These are phyloP conservation scores for Mastigias papua DNA, from an alignment of 30 jellyfish, hydroid and myxozoan genomes.

Conservation along the genomic window DNA sequence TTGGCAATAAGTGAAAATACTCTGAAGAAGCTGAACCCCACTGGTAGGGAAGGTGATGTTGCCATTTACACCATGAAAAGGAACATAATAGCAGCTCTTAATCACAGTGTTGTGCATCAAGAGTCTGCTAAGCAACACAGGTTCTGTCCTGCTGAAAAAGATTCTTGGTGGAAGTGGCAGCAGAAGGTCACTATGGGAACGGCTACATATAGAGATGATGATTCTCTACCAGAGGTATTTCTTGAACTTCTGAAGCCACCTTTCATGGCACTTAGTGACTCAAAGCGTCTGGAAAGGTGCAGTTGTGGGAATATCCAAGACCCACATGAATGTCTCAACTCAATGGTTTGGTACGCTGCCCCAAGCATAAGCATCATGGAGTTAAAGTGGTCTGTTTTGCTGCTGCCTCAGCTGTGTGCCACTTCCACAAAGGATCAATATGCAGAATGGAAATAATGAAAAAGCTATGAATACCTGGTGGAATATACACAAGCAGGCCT, in stretches of 20 bases:
- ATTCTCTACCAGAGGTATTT: background rate
- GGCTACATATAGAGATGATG: constrained; percentile 10
- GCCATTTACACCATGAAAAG: constrained; percentile 2
- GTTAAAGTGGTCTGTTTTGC: constrained; percentile 18
- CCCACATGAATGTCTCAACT: background rate
- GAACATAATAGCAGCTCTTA: constrained; percentile 8
- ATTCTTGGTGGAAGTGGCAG: constrained; percentile 15
- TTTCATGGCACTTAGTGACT: too few relatives aligned
- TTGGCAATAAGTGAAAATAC: background rate
- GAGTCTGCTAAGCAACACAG: constrained; percentile 6
- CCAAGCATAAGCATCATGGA: constrained; percentile 14
- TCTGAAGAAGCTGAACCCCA: background rate
- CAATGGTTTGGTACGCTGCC: background rate
- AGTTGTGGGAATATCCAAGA: background rate
- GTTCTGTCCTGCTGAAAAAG: constrained; percentile 16
- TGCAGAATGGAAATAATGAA: background rate
- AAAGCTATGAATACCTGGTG: background rate
- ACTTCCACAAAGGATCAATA: constrained; percentile 3
- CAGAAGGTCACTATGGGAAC: background rate
- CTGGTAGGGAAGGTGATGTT: background rate
- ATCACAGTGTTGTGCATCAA: constrained; percentile 5
- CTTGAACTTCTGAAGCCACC: constrained; percentile 12
- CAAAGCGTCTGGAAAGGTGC: too few relatives aligned
- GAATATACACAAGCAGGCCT: background rate
- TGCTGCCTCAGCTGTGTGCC: too few relatives aligned